phyloP scores from a whole-genome alignment of 2,797 vertebrate species.

The Balearica regulorum region DNA sequence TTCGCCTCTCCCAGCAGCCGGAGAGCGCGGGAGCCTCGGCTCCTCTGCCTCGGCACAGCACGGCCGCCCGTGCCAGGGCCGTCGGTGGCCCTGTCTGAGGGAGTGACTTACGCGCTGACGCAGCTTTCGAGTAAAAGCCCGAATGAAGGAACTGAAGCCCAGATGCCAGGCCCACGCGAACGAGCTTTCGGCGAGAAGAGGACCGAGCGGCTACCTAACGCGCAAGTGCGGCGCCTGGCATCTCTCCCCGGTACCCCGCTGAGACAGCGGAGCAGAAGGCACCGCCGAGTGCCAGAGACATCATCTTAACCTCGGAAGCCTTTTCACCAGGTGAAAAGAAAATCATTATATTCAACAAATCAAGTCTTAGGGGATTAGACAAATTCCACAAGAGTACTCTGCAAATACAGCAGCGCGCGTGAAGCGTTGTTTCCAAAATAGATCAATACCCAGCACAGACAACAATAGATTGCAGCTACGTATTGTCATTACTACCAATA shows the following conservation, averaged over 20 bases:
- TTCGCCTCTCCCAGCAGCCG: background rate
- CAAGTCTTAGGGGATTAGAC: background rate
- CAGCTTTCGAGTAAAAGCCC: fast-evolving
- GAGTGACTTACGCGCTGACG: fast-evolving
- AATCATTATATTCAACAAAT: background rate
- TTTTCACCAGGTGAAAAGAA: background rate
- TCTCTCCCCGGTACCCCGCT: background rate
- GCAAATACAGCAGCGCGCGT: constrained; percentile 20
- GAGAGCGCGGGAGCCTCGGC: background rate
- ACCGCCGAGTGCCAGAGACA: background rate
- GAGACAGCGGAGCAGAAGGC: background rate
- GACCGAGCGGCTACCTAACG: background rate
- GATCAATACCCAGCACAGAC: constrained; percentile 26
- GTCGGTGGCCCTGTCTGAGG: fast-evolving
- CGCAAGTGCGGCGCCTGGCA: background rate
- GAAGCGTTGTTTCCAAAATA: constrained; percentile 52
- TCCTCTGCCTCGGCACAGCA: background rate
- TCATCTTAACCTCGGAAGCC: background rate
- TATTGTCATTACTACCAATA: constrained; percentile 43
- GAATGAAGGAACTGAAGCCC: background rate
- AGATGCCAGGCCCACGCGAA: background rate
- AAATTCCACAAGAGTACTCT: constrained; percentile 8
- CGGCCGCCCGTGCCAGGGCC: background rate
- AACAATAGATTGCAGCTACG: constrained; percentile 36
- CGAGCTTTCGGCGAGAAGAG: background rate